phyloP scores from a whole-genome alignment of 1,140 invertebrate species.

The Megalonaias nervosa region DNA sequence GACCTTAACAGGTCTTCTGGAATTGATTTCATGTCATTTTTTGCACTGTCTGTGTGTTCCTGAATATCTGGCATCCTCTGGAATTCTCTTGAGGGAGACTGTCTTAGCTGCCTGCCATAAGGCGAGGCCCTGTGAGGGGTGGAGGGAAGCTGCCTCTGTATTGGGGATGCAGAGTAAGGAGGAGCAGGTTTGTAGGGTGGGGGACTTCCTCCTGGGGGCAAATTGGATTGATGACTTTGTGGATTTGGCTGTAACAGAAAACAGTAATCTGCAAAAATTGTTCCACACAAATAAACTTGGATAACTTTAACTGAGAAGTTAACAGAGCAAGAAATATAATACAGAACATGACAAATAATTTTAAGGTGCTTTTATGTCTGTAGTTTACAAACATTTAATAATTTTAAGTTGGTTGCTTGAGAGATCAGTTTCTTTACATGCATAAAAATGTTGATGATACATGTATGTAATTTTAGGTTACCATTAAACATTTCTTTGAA shows the following conservation, averaged over 20 bases:
- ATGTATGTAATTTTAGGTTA: no score
- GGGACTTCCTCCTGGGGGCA: conserved; percentile 16
- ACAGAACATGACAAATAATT: no score
- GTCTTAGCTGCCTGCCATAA: conserved; percentile 35
- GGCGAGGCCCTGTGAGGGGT: conserved; percentile 47
- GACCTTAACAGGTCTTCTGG: conserved; percentile 9
- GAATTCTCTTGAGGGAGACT: conserved; percentile 38
- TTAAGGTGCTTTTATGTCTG: no score
- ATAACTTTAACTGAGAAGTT: no score
- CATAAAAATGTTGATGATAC: no score
- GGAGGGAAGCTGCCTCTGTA: conserved; percentile 39
- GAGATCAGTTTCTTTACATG: no score
- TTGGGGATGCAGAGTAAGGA: conserved; percentile 24
- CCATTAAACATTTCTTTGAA: no score
- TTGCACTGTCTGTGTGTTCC: conserved; percentile 29
- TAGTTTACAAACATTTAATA: no score
- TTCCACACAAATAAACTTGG: no score
- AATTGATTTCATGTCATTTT: conserved; percentile 7
- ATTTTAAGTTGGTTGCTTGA: no score
- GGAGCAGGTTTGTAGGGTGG: conserved; percentile 56
- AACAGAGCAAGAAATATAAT: no score
- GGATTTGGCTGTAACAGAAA: conserved; percentile 37
- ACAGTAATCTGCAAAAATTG: neutral
- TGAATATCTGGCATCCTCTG: conserved; percentile 34
- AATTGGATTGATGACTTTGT: conserved; percentile 4